Evolutionary conservation across 1,140 invertebrate species (phyloP).

Genomic region (Magallana angulata): DNA sequence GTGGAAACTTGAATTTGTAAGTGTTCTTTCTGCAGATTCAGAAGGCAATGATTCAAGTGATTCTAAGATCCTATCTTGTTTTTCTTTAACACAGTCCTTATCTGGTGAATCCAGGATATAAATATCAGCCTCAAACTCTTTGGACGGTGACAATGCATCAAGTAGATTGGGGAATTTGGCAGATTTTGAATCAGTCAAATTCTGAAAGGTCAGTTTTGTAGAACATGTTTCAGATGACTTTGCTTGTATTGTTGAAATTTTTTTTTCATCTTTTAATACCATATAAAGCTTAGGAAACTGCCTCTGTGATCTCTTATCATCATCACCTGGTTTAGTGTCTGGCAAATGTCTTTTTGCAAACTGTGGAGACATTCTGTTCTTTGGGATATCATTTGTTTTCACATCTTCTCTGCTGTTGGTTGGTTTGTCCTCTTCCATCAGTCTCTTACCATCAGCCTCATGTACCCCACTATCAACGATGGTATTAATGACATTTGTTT

Average conservation of each 20-base stretch:
- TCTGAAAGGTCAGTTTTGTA: neutral
- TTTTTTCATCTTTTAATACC: neutral
- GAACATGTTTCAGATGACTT: neutral
- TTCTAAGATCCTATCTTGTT: neutral
- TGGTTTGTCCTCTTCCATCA: no score
- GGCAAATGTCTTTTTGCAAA: no score
- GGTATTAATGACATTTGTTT: no score
- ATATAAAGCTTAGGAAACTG: neutral
- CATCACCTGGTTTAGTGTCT: no score
- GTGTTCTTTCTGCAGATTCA: neutral
- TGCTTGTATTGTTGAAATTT: neutral
- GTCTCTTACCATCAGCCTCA: no score
- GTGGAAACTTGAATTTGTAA: neutral
- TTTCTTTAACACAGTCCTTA: neutral
- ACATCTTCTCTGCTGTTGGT: no score
- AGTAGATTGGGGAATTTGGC: neutral
- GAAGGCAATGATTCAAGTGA: neutral
- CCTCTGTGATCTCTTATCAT: neutral
- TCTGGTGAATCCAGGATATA: neutral
- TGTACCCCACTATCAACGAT: no score
- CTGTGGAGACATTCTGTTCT: no score
- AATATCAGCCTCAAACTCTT: neutral
- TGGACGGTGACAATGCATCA: neutral
- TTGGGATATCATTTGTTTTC: no score
- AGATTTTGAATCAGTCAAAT: neutral